Percentiles rank a stretch among this genome's conserved stretches.
Evolutionary conservation across 2,113 vertebrate genomes (phyloP).

Genomic region (Lepus americanus): DNA sequence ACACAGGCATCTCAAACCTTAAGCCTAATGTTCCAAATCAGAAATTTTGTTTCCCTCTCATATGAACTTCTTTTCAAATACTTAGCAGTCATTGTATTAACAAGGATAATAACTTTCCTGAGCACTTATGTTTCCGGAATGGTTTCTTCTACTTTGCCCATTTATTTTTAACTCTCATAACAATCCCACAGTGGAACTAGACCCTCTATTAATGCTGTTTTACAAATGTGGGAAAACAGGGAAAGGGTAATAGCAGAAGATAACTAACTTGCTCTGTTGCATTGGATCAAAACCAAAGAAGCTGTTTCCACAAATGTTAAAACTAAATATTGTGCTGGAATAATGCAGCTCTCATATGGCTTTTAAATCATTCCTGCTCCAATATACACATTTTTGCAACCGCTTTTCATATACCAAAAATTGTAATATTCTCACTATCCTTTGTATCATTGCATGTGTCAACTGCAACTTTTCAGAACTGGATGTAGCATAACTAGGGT

Average conservation of each 20-base stretch:
- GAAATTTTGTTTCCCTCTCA: background rate
- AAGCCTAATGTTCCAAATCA: background rate
- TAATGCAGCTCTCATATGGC: background rate
- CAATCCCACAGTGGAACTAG: background rate
- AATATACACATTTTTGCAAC: background rate
- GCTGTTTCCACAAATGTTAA: background rate
- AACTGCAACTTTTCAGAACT: background rate
- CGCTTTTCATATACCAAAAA: background rate
- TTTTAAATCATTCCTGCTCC: slow-evolving; percentile 2
- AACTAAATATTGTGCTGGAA: background rate
- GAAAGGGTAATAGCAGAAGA: background rate
- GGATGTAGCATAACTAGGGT: background rate
- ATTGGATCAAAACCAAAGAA: background rate
- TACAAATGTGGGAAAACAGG: background rate
- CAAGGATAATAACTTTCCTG: background rate
- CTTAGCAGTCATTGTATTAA: background rate
- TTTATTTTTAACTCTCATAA: slow-evolving; percentile 3
- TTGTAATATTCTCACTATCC: background rate
- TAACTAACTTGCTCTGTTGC: background rate
- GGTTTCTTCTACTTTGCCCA: background rate
- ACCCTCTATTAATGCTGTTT: background rate
- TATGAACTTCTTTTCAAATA: background rate
- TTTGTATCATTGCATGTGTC: background rate
- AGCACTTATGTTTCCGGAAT: background rate
- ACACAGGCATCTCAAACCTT: background rate